Percentiles rank a stretch among this genome's conserved stretches.
phyloP scores from a whole-genome alignment of 2,888 invertebrate genomes.

The Ornithoptera alexandrae region DNA sequence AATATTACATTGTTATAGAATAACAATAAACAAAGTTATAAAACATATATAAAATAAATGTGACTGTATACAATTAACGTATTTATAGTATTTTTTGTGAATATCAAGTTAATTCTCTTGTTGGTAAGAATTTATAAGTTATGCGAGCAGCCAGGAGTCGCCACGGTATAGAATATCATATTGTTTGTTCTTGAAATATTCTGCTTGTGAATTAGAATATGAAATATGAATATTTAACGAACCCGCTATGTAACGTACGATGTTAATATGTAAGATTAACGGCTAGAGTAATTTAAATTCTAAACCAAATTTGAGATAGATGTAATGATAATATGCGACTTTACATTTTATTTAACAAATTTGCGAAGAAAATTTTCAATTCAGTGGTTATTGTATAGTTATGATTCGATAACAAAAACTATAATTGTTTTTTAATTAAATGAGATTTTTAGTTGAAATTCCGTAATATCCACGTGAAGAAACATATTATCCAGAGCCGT shows the following conservation, averaged over 20 bases:
- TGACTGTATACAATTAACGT: neutral
- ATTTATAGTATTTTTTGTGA: neutral
- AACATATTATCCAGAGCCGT: too few species aligned
- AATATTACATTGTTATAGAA: too few species aligned
- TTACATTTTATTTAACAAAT: too few species aligned
- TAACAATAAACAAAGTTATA: neutral
- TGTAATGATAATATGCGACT: too few species aligned
- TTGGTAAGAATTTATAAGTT: neutral
- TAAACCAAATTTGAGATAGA: neutral
- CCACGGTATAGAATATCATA: slow-evolving; percentile 3
- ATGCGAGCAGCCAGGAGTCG: neutral
- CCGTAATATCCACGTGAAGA: too few species aligned
- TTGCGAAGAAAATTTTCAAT: too few species aligned
- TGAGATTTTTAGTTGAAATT: too few species aligned
- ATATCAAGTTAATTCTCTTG: neutral
- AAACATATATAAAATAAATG: neutral
- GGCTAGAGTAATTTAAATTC: neutral
- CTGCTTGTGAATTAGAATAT: slow-evolving; percentile 14
- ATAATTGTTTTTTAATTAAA: too few species aligned
- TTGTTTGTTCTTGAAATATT: slow-evolving; percentile 23
- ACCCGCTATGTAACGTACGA: slow-evolving; percentile 14
- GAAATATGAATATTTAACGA: slow-evolving; percentile 27
- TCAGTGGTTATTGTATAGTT: too few species aligned
- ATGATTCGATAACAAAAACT: too few species aligned
- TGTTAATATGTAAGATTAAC: neutral